These are phyloP conservation scores for Euborellia annulipes DNA, from an alignment of 1,140 invertebrate species.

Conservation along the genomic window DNA sequence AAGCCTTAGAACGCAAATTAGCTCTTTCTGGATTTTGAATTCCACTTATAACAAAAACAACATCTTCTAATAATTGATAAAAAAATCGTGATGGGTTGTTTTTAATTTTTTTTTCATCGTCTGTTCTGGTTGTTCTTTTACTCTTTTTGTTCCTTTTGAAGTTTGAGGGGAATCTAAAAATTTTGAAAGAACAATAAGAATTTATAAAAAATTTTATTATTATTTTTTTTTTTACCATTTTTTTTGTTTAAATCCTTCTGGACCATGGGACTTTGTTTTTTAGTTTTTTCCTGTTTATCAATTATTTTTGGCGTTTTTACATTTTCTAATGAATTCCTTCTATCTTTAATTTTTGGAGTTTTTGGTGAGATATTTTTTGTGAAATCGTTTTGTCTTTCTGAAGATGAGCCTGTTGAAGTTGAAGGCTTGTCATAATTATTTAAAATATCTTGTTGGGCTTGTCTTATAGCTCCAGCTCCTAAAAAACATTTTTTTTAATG, in stretches of 20 bases:
- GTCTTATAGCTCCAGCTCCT: constrained; percentile 24
- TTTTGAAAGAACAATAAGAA: too few relatives aligned
- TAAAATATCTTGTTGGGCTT: constrained; percentile 13
- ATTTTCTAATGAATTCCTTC: too few relatives aligned
- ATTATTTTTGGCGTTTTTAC: too few relatives aligned
- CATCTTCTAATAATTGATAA: constrained; percentile 40
- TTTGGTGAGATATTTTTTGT: too few relatives aligned
- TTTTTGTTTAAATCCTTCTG: too few relatives aligned
- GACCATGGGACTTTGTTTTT: too few relatives aligned
- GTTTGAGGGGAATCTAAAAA: too few relatives aligned
- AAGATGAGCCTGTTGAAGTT: constrained; percentile 17
- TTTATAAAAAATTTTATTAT: too few relatives aligned
- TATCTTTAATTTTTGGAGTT: too few relatives aligned
- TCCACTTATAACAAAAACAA: constrained; percentile 67
- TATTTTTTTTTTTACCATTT: too few relatives aligned
- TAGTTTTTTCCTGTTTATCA: too few relatives aligned
- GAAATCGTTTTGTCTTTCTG: too few relatives aligned
- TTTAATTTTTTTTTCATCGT: constrained; percentile 4
- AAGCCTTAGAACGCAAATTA: constrained; percentile 46
- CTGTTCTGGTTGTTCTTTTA: constrained; percentile 1
- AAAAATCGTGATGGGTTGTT: constrained; percentile 33
- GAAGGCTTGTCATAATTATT: constrained; percentile 1
- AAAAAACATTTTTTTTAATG: constrained; percentile 3
- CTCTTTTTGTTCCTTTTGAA: constrained; percentile 2
- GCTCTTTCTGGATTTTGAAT: constrained; percentile 66